phyloP scores from a whole-genome alignment of 2,797 vertebrate species.

The Darevskia nairensis region DNA sequence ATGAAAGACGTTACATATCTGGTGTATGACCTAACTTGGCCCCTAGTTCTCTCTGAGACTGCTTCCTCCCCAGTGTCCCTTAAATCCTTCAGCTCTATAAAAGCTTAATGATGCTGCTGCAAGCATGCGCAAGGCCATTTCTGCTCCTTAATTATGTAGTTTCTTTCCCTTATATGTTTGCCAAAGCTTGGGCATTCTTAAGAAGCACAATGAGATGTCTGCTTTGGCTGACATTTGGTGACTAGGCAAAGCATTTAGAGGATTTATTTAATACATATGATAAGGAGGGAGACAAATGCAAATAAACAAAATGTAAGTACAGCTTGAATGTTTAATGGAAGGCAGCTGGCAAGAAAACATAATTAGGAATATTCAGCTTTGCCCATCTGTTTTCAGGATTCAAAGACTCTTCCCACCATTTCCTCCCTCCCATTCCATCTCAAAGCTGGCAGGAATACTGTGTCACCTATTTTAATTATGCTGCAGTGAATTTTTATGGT shows the following conservation, averaged over 20 bases:
- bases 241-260: background rate
- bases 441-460: slow-evolving; percentile 18
- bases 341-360: slow-evolving; percentile 22
- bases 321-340: slow-evolving; percentile 13
- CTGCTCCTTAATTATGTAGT: background rate
- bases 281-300: background rate
- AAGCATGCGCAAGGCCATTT: background rate
- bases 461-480: slow-evolving; percentile 25
- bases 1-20: background rate
- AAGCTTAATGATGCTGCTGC: too few species aligned
- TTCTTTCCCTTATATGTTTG: background rate
- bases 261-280: background rate
- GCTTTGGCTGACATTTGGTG: background rate
- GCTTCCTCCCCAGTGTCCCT: background rate
- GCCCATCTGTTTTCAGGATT: slow-evolving; percentile 6
- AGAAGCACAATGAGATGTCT: background rate
- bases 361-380: background rate
- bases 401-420: background rate
- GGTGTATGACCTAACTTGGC: background rate
- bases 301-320: background rate
- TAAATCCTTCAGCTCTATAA: background rate
- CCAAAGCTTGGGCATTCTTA: background rate
- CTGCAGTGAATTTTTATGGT: slow-evolving; percentile 12
- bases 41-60: background rate
- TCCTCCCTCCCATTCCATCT: background rate